phyloP scores from a whole-genome alignment of 2,113 vertebrate species.

The Orthonyx spaldingii region DNA sequence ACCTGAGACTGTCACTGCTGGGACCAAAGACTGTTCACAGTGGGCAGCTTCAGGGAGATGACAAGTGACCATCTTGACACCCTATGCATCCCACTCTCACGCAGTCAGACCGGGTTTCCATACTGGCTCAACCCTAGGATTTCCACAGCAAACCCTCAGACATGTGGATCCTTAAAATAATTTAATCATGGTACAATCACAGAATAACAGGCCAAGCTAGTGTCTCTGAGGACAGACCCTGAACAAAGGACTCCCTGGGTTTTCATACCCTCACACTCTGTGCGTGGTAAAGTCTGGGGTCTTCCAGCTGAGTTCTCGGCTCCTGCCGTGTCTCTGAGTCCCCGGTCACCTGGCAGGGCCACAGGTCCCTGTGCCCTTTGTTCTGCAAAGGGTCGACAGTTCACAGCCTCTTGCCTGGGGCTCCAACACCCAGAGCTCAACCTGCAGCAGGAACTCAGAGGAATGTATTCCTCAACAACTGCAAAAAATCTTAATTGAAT shows the following conservation, averaged over 20 bases:
- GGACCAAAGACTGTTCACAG: accelerated
- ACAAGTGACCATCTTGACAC: accelerated
- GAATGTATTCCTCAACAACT: background rate
- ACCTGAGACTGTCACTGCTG: background rate
- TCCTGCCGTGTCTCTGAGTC: background rate
- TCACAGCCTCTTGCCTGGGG: background rate
- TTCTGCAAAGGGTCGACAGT: background rate
- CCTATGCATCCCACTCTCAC: background rate
- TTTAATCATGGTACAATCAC: background rate
- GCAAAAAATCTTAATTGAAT: background rate
- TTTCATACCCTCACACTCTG: background rate
- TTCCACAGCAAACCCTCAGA: background rate
- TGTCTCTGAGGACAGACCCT: background rate
- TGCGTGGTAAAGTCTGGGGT: too few species aligned
- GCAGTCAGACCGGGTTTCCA: background rate
- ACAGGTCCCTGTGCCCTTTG: background rate
- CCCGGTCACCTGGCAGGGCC: background rate
- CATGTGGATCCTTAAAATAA: background rate
- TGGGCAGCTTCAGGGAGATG: background rate
- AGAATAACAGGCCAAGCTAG: background rate
- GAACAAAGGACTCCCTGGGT: background rate
- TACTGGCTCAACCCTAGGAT: background rate
- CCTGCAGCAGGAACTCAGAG: accelerated
- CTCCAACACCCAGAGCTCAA: background rate
- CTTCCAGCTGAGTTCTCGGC: background rate